A percentile compares a stretch with the other conserved stretches of the same genome.
phyloP scores from a whole-genome alignment of 2,888 invertebrate species.

The Tiliacea aurago region DNA sequence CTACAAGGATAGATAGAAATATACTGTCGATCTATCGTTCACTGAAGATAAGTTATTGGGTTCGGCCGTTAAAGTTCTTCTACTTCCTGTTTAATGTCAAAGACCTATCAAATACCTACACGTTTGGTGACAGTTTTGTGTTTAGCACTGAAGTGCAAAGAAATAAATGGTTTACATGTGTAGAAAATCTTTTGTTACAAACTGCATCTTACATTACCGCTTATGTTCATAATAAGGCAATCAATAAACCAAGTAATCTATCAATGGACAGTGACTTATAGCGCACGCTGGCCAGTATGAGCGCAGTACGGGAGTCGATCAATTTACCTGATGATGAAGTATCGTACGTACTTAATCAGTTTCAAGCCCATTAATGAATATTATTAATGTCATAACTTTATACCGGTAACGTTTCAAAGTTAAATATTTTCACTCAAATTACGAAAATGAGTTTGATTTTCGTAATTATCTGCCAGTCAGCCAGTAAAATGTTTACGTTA shows the following conservation, averaged over 20 bases:
- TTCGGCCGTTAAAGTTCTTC: neutral
- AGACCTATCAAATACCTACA: too few species aligned
- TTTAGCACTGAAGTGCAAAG: neutral
- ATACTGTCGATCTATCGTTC: too few species aligned
- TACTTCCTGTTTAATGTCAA: neutral
- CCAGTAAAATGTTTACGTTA: constrained; percentile 13
- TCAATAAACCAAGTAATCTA: constrained; percentile 37
- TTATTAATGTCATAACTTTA: constrained; percentile 40
- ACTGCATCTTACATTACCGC: constrained; percentile 9
- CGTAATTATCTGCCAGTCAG: constrained; percentile 16
- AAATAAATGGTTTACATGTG: too few species aligned
- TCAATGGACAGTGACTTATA: constrained; percentile 50
- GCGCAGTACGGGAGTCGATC: constrained; percentile 28
- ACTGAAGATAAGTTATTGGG: too few species aligned
- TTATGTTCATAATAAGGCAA: constrained; percentile 25
- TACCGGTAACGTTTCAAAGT: constrained; percentile 34
- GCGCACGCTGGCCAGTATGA: constrained; percentile 8
- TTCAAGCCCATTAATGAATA: constrained; percentile 40
- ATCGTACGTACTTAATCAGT: constrained; percentile 30
- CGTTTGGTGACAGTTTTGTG: too few species aligned
- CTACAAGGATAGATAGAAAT: too few species aligned
- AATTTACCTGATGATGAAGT: constrained; percentile 45
- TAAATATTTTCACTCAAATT: constrained; percentile 35
- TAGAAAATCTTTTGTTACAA: neutral
- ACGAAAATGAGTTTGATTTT: constrained; percentile 25